A percentile compares a stretch with the other conserved stretches of the same genome.
Conservation (phyloP, 2,797 vertebrate species). For the Melanitta fusca region DNA sequence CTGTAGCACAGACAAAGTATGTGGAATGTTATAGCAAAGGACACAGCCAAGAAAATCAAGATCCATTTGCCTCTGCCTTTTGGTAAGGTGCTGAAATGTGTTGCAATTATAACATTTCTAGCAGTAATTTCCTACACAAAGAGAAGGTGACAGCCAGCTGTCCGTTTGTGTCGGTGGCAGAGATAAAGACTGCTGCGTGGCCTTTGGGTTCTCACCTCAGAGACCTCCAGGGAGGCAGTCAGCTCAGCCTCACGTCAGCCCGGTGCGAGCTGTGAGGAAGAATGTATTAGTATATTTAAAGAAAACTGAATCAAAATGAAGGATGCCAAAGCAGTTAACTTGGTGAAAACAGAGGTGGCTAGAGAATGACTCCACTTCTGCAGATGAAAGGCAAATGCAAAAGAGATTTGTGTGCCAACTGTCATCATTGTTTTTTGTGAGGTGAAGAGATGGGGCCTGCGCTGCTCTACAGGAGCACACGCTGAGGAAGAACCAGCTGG, state of each 20-base stretch:
- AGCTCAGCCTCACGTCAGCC: neutral
- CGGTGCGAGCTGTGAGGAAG: neutral
- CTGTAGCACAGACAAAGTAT: neutral
- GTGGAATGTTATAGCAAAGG: conserved; percentile 15
- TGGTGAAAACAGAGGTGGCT: neutral
- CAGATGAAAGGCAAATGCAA: neutral
- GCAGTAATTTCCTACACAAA: neutral
- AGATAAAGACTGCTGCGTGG: neutral
- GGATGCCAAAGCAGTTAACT: neutral
- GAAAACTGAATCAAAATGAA: neutral
- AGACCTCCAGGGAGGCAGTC: neutral
- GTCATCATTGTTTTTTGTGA: neutral
- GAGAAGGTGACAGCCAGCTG: neutral
- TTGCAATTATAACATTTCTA: neutral
- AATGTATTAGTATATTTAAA: neutral
- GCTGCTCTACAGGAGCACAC: neutral
- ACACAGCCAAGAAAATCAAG: neutral
- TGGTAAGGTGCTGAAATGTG: neutral
- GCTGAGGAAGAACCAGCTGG: neutral
- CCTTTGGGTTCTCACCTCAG: neutral
- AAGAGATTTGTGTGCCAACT: neutral
- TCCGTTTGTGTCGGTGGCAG: neutral
- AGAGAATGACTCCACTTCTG: neutral
- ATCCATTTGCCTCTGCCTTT: conserved; percentile 4
- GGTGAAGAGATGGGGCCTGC: neutral